These are phyloP conservation scores for Lamellibrachia luymesi DNA, from an alignment of 1,140 invertebrate species.

Conservation along the genomic window DNA sequence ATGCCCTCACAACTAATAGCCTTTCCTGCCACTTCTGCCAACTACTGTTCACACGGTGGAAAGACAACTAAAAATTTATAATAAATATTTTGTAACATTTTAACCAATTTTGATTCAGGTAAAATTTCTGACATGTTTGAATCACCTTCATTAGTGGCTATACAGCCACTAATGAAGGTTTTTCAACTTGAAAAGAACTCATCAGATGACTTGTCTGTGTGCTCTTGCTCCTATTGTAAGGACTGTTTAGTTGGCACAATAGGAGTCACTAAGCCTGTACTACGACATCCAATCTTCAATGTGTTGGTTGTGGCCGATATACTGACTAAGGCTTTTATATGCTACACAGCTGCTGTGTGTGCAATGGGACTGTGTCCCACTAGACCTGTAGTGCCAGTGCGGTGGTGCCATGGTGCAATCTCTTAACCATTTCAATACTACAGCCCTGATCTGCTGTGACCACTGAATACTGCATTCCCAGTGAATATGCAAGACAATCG, in stretches of 20 bases:
- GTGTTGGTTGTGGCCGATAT: background rate
- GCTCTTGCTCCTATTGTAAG: background rate
- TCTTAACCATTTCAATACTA: background rate
- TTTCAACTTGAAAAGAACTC: background rate
- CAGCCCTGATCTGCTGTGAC: too few relatives aligned
- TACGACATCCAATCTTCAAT: background rate
- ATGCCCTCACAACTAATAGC: background rate
- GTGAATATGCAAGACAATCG: too few relatives aligned
- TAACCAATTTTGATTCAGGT: background rate
- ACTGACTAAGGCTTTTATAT: background rate
- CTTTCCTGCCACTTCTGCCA: background rate
- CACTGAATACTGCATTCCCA: too few relatives aligned
- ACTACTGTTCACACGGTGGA: background rate
- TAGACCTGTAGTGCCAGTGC: background rate
- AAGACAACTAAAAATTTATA: background rate
- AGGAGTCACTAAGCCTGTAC: background rate
- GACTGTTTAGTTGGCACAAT: background rate
- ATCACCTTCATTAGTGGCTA: background rate
- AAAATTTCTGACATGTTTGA: background rate
- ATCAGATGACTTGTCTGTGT: background rate
- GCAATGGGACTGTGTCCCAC: background rate
- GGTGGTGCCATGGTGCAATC: background rate
- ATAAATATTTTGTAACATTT: background rate
- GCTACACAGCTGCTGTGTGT: background rate
- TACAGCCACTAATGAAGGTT: too few relatives aligned